A percentile compares a stretch with the other conserved stretches of the same genome.
phyloP scores from a whole-genome alignment of 2,113 vertebrate species.

The Channa argus region DNA sequence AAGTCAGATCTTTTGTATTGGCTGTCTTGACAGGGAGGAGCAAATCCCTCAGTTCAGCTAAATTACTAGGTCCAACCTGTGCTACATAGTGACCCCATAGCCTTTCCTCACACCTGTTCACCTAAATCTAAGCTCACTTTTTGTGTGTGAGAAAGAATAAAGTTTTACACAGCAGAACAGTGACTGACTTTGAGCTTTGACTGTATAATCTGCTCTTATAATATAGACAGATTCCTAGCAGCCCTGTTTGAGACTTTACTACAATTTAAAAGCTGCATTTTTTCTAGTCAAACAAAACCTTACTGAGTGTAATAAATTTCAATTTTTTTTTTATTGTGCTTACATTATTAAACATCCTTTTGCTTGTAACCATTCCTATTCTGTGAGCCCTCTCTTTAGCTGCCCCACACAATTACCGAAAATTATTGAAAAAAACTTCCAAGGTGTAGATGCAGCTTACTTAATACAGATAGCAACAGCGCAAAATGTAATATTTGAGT shows the following conservation, averaged over 20 bases:
- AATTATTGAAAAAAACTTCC: too few relatives aligned
- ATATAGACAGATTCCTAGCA: too few relatives aligned
- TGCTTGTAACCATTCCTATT: neutral
- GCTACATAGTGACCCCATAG: slow-evolving; percentile 84
- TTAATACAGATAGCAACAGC: neutral
- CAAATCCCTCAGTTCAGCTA: slow-evolving; percentile 79
- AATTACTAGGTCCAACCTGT: slow-evolving; percentile 84
- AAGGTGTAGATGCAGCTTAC: neutral
- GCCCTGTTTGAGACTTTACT: too few relatives aligned
- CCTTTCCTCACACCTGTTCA: slow-evolving; percentile 81
- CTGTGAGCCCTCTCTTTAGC: neutral
- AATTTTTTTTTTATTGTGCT: too few relatives aligned
- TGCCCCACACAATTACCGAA: too few relatives aligned
- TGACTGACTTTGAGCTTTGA: too few relatives aligned
- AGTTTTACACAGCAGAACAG: slow-evolving; percentile 25
- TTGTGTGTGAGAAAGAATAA: slow-evolving; percentile 30
- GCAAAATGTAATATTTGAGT: neutral
- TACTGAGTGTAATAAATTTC: too few relatives aligned
- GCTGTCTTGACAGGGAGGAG: slow-evolving; percentile 76
- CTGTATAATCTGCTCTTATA: too few relatives aligned
- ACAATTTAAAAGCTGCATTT: too few relatives aligned
- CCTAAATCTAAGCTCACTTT: slow-evolving; percentile 62
- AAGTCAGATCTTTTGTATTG: slow-evolving; percentile 78
- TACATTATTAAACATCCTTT: too few relatives aligned
- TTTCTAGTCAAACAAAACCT: too few relatives aligned